Base-by-base conservation (phyloP, 2,888 invertebrate species). In the Drosophila rellima region DNA sequence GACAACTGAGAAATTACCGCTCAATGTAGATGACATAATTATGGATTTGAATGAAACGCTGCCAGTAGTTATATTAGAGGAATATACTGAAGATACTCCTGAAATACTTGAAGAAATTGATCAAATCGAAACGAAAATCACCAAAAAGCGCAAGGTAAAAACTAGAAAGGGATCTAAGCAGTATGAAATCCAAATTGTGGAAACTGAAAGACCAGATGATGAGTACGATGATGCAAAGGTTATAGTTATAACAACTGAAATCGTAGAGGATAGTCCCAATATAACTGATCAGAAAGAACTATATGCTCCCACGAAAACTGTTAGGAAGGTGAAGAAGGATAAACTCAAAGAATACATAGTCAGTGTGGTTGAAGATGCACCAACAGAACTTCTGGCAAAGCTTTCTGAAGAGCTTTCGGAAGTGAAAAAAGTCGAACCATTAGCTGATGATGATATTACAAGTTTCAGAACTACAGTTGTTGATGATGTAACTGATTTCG, bases 131-230 rank as follows among this genome's bases (percentile, higher is more conserved):
- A 90, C 90, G 63, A 91, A 91, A 47, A 91, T 89, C 3, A 91
- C 91, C 0, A 93, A 93, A 3, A 94, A 92, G 66, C 93, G 93
- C 0, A 91, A 92, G 3, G 92, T 93, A 1, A 94, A 93, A 74
- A 93, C 93, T 56, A 91, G 89, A 64, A 92, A 91, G 52, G 94
- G 93, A 1, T 85, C 88, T 0, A 93, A 93, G 52, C 88, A 92
- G 68, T 93, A 93, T 76, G 89, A 93, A 8, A 93, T 94, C 1
- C 93, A 93, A 71, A 88, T 91, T n/a, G 90, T 92, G 2, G 94
- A 93, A 5, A 88, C 93, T 15, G 91, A 93, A 81, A 29, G 20
- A 5, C 15, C 63, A 2, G 71, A 91, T 54, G 78, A 93, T 87
- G 86, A 92, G 78, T 88, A 93, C 86, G 88, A 91, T 29, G 74